Conservation (phyloP, 1,140 invertebrate species). For the Microplitis demolitor region DNA sequence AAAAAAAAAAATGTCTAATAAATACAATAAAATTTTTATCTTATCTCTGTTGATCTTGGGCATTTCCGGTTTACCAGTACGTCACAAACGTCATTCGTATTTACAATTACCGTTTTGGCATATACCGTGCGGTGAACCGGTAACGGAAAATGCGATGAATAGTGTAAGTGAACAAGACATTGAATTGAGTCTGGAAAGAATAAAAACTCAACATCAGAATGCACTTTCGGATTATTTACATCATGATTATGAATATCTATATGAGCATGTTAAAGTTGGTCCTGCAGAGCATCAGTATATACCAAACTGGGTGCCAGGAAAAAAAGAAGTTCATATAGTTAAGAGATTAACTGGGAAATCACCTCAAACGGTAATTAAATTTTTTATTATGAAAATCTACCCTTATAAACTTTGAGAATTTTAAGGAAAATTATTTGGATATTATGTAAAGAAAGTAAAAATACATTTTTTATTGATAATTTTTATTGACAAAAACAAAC, state of each 20-base stretch:
- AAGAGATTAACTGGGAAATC: slow-evolving; percentile 35
- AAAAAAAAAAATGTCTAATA: background rate
- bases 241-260: slow-evolving; percentile 50
- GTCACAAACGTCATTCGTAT: background rate
- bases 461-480: no score
- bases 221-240: slow-evolving; percentile 49
- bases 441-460: no score
- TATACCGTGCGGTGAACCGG: slow-evolving; percentile 44
- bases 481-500: no score
- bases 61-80: slow-evolving; percentile 21
- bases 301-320: slow-evolving; percentile 58
- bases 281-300: slow-evolving; percentile 57
- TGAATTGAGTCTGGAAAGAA: slow-evolving; percentile 33
- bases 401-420: no score
- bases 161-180: slow-evolving; percentile 40
- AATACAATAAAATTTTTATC: background rate
- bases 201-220: slow-evolving; percentile 48
- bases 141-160: slow-evolving; percentile 1
- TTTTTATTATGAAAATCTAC: background rate
- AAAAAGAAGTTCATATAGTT: slow-evolving; percentile 45
- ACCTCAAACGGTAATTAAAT: slow-evolving; percentile 45
- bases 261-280: slow-evolving; percentile 50
- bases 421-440: no score
- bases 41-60: background rate
- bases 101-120: slow-evolving; percentile 45